Evolutionary conservation across 2,113 vertebrate species (phyloP), one percentile per base, ranked within the genome.

Genomic region (Toxostoma redivivum): DNA sequence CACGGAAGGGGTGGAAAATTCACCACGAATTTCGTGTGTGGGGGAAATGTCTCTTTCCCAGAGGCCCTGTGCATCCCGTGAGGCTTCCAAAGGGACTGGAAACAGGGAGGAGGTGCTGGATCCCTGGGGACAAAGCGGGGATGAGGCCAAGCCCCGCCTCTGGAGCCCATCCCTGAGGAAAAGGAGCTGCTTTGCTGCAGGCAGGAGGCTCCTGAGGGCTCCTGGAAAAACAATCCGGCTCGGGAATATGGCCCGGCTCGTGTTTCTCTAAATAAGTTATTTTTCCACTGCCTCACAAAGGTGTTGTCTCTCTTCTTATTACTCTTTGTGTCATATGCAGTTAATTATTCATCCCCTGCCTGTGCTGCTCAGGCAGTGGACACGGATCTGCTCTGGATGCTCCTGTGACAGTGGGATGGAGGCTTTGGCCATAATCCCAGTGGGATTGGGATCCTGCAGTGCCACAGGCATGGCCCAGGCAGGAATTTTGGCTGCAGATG

Each of bases 281-380:
- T 97, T 96, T 97, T 94, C 97, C 89, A 93, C 91, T 81, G 74
- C 88, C 95, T 71, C 71, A 48, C 94, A 95, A 92, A 93, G 96
- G 96, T 97, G 94, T 97, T 94, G 21, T 31, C 72, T 92, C 81
- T 95, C 94, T 93, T 60, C 97, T 95, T 83, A 93, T 79, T 95
- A 15, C 96, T 94, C 94, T 90, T 92, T 86, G 88, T 93, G 79
- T 94, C 82, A 92, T 80, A 87, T 88, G 61, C 27, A 57, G 73
- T 98, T 85, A 98, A 98, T 98, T 97, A 98, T 98, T 98, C 76
- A 98, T 91, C 50, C 71, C 74, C n/a, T 62, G 5, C 30, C 57
- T 47, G 77, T 15, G 95, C 90, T 13, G 77, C 91, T 15, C 54
- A 0, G 3, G 1, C 18, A 65, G 73, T 1, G 1, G 73, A 20